A percentile compares a stretch with the other conserved stretches of the same genome.
These are phyloP conservation scores for Sciurus vulgaris DNA, from an alignment of 2,797 vertebrate genomes.

Conservation along the genomic window DNA sequence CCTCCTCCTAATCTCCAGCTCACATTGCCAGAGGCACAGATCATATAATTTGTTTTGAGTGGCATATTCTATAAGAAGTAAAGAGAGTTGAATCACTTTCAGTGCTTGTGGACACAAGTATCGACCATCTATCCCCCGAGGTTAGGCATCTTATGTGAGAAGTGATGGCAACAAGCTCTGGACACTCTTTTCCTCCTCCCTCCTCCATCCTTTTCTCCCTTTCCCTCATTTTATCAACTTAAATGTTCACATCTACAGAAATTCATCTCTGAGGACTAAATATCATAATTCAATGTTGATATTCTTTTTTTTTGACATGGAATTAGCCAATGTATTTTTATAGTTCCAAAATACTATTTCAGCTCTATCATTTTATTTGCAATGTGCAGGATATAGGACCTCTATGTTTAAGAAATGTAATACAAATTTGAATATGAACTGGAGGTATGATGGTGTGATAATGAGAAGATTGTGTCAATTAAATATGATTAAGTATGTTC, in stretches of 20 bases:
- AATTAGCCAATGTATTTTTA: not conserved
- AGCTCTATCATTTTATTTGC: not conserved
- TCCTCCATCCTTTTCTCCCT: not conserved
- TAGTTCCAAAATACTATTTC: not conserved
- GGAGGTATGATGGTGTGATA: not conserved
- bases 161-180: not conserved
- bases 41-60: slow-evolving; percentile 22
- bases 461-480: not conserved
- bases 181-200: not conserved
- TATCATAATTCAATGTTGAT: not conserved
- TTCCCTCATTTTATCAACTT: slow-evolving; percentile 3
- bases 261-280: not conserved
- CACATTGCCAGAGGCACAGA: slow-evolving; percentile 44
- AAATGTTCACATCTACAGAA: slow-evolving; percentile 13
- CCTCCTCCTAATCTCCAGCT: slow-evolving; percentile 54
- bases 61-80: slow-evolving; percentile 13
- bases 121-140: not conserved
- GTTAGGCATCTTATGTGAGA: not conserved
- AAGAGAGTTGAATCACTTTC: not conserved
- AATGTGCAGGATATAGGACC: not conserved
- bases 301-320: not conserved
- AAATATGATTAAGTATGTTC: not conserved
- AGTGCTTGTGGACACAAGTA: not conserved
- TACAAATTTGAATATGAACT: not conserved
- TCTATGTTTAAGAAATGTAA: not conserved